Evolutionary conservation across 2,888 invertebrate species (phyloP), one percentile per base, ranked within the genome.

Genomic region (Odontomyia ornata): DNA sequence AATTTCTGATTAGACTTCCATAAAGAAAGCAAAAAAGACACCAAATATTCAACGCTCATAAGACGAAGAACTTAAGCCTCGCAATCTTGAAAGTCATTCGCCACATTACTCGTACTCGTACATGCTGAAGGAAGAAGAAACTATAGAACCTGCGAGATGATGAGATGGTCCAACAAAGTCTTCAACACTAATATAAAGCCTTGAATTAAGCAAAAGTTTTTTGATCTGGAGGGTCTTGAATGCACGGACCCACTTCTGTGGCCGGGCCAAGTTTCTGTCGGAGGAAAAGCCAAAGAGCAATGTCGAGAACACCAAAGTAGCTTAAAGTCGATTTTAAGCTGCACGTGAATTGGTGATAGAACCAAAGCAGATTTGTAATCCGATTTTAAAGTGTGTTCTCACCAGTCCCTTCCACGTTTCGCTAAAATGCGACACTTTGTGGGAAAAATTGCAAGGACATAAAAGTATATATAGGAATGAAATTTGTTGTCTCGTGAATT

Each of bases 1-100:
- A 72, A 56, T 27, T 72, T 72, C 56, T 72, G 72, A 72, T 72
- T 72, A 72, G 56, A 72, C 56, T 72, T 72, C 56, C 28, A 56
- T 56, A 56, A 52, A 72, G 23, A 69, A 52, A 52, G 13, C 7
- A 43, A 13, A 43, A n/a, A n/a, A n/a, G n/a, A n/a, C n/a, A n/a
- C n/a, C n/a, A n/a, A n/a, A n/a, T n/a, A n/a, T n/a, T 36, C 36
- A 36, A 36, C 36, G 36, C 36, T 3, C 36, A 36, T 3, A 36
- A 36, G 36, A 36, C 9, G 25, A 60, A 64, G 64, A 64, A 64
- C 64, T 64, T 64, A 30, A 64, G 64, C 30, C 27, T 27, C 30
- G n/a, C n/a, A 28, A 64, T 28, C 30, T 64, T 30, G 64, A 64
- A 64, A 64, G 64, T 64, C 64, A 64, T 64, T 64, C 30, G 25